phyloP scores from a whole-genome alignment of 1,140 invertebrate species.

The Ips nitidus region DNA sequence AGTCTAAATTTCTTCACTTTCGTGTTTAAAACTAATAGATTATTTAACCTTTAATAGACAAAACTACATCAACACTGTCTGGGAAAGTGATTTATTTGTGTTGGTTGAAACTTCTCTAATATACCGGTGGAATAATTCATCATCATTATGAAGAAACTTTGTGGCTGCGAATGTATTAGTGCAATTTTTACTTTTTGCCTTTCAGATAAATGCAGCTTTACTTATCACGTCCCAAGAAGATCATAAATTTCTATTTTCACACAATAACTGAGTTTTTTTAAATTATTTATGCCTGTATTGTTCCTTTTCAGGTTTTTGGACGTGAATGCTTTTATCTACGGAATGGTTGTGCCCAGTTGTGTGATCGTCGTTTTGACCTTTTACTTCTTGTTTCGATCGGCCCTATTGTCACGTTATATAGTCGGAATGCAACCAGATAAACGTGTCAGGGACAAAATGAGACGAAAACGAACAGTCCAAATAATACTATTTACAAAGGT shows the following conservation, averaged over 20 bases:
- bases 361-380: conserved; percentile 43
- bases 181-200: not conserved
- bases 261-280: too few relatives aligned
- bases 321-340: conserved; percentile 48
- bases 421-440: conserved; percentile 59
- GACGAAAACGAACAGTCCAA: conserved; percentile 59
- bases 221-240: too few relatives aligned
- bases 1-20: too few relatives aligned
- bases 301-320: conserved; percentile 49
- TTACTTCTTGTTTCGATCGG: conserved; percentile 46
- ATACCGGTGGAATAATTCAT: not conserved
- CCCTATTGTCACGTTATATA: conserved; percentile 46
- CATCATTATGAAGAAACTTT: not conserved
- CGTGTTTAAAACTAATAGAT: too few relatives aligned
- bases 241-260: too few relatives aligned
- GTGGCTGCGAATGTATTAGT: not conserved
- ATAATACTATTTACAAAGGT: conserved; percentile 64
- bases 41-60: too few relatives aligned
- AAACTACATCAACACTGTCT: not conserved
- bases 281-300: too few relatives aligned
- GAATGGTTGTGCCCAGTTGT: conserved; percentile 45
- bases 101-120: not conserved
- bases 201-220: too few relatives aligned
- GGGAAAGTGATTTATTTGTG: not conserved
- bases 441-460: conserved; percentile 62